These are phyloP conservation scores for Trachops cirrhosus DNA, from an alignment of 2,797 vertebrate genomes.

Conservation along the genomic window DNA sequence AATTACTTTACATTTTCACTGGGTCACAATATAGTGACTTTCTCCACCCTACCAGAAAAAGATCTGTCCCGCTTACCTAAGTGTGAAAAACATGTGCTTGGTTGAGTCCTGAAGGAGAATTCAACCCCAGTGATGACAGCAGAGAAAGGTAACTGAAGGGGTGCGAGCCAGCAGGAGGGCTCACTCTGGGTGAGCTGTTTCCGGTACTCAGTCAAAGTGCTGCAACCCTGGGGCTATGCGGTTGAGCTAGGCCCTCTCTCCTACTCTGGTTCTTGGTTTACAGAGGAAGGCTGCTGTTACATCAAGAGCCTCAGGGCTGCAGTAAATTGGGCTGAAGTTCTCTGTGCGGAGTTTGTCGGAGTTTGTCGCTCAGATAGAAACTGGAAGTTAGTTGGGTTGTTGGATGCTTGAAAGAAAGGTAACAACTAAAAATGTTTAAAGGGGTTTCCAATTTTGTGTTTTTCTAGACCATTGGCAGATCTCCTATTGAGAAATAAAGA, in stretches of 20 bases:
- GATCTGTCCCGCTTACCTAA: background rate
- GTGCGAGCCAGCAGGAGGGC: background rate
- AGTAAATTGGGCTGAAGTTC: constrained; percentile 17
- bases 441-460: background rate
- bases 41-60: background rate
- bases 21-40: background rate
- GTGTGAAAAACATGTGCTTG: background rate
- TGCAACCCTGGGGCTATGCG: background rate
- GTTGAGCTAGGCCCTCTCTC: background rate
- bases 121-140: background rate
- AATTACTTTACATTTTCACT: background rate
- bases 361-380: background rate
- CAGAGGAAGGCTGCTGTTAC: background rate
- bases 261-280: constrained; percentile 30
- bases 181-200: background rate
- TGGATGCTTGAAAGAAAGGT: constrained; percentile 36
- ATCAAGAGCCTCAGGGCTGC: background rate
- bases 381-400: constrained; percentile 6
- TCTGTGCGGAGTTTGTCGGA: constrained; percentile 1
- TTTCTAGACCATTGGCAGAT: constrained; percentile 37
- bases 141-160: background rate
- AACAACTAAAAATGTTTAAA: constrained; percentile 24
- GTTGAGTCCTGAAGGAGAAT: background rate
- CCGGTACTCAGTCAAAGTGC: background rate
- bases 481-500: constrained; percentile 43